Conservation (phyloP, 2,888 invertebrate species). For the Lepas anatifera region DNA sequence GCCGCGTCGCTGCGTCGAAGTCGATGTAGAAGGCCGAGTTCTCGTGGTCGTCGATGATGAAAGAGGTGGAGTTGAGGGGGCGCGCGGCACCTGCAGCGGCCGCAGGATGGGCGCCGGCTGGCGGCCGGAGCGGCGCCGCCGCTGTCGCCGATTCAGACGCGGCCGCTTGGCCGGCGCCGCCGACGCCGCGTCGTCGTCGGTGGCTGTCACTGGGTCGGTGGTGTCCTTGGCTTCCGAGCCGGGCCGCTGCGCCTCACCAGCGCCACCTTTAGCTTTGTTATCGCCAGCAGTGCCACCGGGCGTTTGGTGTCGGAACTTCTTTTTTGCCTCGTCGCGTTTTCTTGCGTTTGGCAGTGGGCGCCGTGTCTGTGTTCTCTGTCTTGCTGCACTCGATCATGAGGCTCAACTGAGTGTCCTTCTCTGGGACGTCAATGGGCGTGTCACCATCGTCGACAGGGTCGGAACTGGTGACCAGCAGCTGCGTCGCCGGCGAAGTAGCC, state of each 20-base stretch:
- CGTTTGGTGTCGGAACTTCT: not conserved
- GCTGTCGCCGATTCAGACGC: not conserved
- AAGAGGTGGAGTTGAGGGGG: slow-evolving; percentile 31
- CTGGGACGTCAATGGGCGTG: not conserved
- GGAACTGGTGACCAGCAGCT: not conserved
- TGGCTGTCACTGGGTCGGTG: not conserved
- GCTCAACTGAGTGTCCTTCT: not conserved
- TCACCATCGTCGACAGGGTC: not conserved
- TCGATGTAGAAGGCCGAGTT: slow-evolving; percentile 28
- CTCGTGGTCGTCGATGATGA: slow-evolving; percentile 31
- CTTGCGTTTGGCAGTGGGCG: not conserved
- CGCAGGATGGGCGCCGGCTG: slow-evolving; percentile 21
- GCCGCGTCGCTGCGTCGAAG: slow-evolving; percentile 24
- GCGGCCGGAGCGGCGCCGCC: not conserved
- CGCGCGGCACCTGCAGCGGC: slow-evolving; percentile 25
- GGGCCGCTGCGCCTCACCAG: not conserved
- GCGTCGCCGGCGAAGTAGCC: not conserved
- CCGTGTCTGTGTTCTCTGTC: not conserved
- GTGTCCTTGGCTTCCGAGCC: too few relatives aligned
- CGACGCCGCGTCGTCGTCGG: not conserved
- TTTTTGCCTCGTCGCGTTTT: not conserved
- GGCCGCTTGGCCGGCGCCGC: not conserved
- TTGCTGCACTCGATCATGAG: not conserved
- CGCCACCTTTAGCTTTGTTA: not conserved
- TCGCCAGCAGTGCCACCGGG: not conserved